Base-by-base conservation (phyloP, 2,888 invertebrate species). In the Crioceris asparagi region DNA sequence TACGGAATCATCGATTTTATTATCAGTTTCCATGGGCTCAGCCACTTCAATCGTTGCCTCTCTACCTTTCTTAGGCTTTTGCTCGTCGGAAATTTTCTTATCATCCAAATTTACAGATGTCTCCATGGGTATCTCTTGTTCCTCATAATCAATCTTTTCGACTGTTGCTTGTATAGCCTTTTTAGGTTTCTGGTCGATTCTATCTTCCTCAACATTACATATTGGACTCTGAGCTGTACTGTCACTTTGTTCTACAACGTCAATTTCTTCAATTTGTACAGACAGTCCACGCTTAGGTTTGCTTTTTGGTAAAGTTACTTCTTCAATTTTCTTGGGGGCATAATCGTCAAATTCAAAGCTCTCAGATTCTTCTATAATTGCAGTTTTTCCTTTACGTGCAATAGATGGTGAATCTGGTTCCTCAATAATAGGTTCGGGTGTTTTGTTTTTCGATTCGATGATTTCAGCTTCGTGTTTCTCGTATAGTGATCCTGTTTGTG, bases 181-280 rank as follows among this genome's bases (percentile, higher is more conserved):
- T 30, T 38, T 30, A 29, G 32, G 29, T 32, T 29, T 8, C 38
- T 29, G 11, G 10, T 39, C 38, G 35, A 37, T 39, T 29, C 14
- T 12, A 11, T 44, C 41, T 14, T 32, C 26, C 14, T 10, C 1
- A n/a, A 14, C 27, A 11, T 27, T 15, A 8, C 3, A 3, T 4
- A 11, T 7, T 14, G 27, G 27, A 14, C 7, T 27, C 10, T 15
- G 16, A 18, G 43, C 44, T 36, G 43, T 44, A 36, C 43, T 34
- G 31, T 43, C 38, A 19, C 41, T 36, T 7, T 35, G 35, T 11
- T 53, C 53, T 3, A 48, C 33, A 29, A 57, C 58, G 32, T 58
- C 52, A 27, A 60, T 57, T 36, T 59, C 56, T 36, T 59, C 49
- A 12, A 58, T 57, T 35, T 55, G 55, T 11, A 55, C 45, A 2